Evolutionary conservation across 2,797 vertebrate species (phyloP).

Genomic region (Pelochelys cantorii): DNA sequence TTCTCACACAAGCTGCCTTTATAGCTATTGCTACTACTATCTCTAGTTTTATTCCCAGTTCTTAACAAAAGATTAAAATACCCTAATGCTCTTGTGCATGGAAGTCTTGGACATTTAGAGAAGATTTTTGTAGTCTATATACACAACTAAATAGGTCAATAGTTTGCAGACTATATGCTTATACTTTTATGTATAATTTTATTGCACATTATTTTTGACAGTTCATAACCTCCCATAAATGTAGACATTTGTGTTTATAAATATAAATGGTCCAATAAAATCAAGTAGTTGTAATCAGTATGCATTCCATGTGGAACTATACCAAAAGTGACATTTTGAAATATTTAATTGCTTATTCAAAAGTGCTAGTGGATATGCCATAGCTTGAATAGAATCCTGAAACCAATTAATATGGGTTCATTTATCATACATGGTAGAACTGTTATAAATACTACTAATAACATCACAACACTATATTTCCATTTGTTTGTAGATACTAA

Average conservation of each 20-base stretch:
- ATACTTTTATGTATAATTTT: conserved; percentile 38
- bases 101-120: not conserved
- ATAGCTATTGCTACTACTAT: not conserved
- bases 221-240: conserved; percentile 42
- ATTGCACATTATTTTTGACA: not conserved
- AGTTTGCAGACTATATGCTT: not conserved
- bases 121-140: not conserved
- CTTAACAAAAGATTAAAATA: not conserved
- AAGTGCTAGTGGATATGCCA: conserved; percentile 77
- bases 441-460: conserved; percentile 86
- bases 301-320: conserved; percentile 79
- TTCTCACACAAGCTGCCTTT: not conserved
- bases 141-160: not conserved
- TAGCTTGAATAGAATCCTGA: conserved; percentile 79
- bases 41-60: not conserved
- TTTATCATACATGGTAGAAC: conserved; percentile 85
- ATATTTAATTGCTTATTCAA: conserved; percentile 87
- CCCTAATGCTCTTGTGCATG: not conserved
- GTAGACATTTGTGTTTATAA: conserved; percentile 54
- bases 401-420: conserved; percentile 91
- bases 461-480: conserved; percentile 80
- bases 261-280: conserved; percentile 56
- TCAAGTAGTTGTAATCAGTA: conserved; percentile 81
- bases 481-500: conserved; percentile 65
- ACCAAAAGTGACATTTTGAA: conserved; percentile 83